These are phyloP conservation scores for Parasteatoda tepidariorum DNA, from an alignment of 1,140 invertebrate genomes.

Conservation along the genomic window DNA sequence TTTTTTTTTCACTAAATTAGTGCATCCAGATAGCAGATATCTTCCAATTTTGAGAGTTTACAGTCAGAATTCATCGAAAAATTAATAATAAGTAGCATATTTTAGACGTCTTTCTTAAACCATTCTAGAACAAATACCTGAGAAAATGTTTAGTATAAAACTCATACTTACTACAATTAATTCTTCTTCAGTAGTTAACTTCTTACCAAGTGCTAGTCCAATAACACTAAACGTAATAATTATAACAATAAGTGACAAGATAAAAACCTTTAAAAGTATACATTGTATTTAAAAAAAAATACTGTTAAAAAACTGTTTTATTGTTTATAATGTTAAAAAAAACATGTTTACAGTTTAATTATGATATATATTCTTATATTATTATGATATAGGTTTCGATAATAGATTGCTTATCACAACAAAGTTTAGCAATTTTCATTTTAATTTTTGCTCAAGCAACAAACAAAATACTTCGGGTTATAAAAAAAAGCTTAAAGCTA, in stretches of 20 bases:
- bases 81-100: neutral
- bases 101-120: neutral
- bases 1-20: too few relatives aligned
- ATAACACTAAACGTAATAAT: conserved; percentile 75
- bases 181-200: conserved; percentile 77
- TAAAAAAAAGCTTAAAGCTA: too few relatives aligned
- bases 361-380: neutral
- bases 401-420: too few relatives aligned
- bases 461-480: too few relatives aligned
- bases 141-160: neutral
- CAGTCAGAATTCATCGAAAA: conserved; percentile 2
- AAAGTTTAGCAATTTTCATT: too few relatives aligned
- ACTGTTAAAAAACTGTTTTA: neutral
- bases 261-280: neutral
- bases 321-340: neutral
- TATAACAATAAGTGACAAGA: neutral
- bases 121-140: neutral
- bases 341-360: neutral
- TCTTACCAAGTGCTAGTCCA: conserved; percentile 85
- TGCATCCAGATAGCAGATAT: too few relatives aligned
- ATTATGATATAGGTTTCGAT: neutral
- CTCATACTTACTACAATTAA: conserved; percentile 71
- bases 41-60: neutral
- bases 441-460: too few relatives aligned
- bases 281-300: neutral